phyloP scores from a whole-genome alignment of 1,140 invertebrate species.

The Steinernema khuongi region DNA sequence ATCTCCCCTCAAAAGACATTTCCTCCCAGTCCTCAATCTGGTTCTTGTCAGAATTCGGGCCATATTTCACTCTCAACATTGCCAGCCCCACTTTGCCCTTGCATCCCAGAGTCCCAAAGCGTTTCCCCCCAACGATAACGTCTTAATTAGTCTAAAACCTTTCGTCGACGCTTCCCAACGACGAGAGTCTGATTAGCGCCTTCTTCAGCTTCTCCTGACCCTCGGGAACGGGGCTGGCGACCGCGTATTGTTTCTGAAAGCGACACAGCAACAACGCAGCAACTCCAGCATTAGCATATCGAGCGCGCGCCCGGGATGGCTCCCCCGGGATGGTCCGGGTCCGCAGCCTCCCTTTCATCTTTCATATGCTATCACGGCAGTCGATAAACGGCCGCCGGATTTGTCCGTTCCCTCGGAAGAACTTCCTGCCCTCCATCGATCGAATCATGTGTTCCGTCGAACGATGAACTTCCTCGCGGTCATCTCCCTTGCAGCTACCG shows the following conservation, averaged over 20 bases:
- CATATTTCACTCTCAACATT: too few species aligned
- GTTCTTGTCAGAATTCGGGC: too few species aligned
- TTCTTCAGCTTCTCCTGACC: neutral
- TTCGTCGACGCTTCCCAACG: too few species aligned
- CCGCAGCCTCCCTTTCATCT: neutral
- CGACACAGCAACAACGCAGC: neutral
- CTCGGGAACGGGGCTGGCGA: neutral
- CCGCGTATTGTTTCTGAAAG: neutral
- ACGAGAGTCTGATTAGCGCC: too few species aligned
- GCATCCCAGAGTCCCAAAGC: too few species aligned
- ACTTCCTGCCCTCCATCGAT: neutral
- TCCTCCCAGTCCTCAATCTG: too few species aligned
- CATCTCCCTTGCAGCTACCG: neutral
- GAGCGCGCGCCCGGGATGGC: neutral
- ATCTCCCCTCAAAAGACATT: too few species aligned
- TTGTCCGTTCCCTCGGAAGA: neutral
- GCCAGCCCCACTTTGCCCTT: too few species aligned
- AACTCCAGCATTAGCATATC: neutral
- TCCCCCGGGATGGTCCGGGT: neutral
- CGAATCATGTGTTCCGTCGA: too few species aligned
- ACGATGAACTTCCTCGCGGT: neutral
- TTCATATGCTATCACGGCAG: neutral
- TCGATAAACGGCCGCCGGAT: neutral
- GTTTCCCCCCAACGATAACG: too few species aligned
- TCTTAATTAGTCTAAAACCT: too few species aligned